Evolutionary conservation across 2,797 vertebrate genomes (phyloP).

Genomic region (Limnodromus scolopaceus): DNA sequence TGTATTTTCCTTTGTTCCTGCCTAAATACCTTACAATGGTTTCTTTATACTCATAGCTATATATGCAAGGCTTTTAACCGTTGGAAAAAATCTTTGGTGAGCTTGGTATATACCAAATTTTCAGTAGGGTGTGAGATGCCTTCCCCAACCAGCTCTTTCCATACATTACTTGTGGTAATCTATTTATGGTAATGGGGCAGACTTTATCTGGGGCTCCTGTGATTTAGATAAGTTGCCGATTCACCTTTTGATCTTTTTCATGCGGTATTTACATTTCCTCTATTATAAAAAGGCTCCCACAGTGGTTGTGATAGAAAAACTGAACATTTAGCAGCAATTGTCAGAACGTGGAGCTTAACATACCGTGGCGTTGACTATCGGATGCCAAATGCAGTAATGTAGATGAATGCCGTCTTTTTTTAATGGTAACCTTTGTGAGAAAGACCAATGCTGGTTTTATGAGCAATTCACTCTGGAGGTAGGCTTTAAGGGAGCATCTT

Average conservation of each 20-base stretch:
- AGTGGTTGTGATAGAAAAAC: not conserved
- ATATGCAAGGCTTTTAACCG: not conserved
- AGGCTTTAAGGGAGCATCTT: not conserved
- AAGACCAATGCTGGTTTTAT: not conserved
- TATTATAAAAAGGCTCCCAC: not conserved
- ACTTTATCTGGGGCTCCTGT: not conserved
- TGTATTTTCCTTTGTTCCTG: not conserved
- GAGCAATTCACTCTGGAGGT: not conserved
- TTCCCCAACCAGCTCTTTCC: not conserved
- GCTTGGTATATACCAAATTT: not conserved
- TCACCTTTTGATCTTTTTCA: constrained; percentile 29
- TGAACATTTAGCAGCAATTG: not conserved
- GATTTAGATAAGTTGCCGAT: constrained; percentile 37
- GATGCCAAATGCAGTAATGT: not conserved
- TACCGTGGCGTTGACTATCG: not conserved
- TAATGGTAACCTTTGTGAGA: not conserved
- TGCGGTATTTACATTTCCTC: not conserved
- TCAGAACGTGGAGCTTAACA: not conserved
- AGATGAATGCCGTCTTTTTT: not conserved
- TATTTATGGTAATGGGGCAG: not conserved
- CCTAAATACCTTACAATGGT: not conserved
- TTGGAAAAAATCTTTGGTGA: not conserved
- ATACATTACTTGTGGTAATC: not conserved
- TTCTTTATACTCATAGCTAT: not conserved
- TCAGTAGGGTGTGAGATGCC: not conserved